A percentile compares a stretch with the other conserved stretches of the same genome.
Conservation (phyloP, 1,140 invertebrate species). For the Aphaenogaster floridana region DNA sequence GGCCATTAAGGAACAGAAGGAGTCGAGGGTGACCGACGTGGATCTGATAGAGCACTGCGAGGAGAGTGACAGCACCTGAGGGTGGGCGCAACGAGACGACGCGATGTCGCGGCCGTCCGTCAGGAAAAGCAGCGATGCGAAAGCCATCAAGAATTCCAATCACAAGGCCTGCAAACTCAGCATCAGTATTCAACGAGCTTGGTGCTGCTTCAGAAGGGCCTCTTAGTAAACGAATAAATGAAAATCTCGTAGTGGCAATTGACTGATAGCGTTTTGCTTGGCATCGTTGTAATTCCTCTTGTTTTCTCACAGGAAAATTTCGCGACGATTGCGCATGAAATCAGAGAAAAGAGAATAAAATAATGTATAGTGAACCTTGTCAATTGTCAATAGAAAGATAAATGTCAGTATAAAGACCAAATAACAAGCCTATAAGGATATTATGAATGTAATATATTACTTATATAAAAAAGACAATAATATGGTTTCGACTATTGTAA, state of each 20-base stretch:
- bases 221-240: conserved; percentile 80
- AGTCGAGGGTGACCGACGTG: conserved; percentile 74
- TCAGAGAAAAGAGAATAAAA: background rate
- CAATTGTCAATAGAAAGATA: background rate
- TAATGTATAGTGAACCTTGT: background rate
- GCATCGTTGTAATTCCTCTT: background rate
- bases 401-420: no score
- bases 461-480: no score
- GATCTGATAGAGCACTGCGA: conserved; percentile 83
- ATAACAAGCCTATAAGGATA: no score
- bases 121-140: conserved; percentile 72
- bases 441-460: no score
- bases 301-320: background rate
- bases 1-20: conserved; percentile 64
- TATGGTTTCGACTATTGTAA: no score
- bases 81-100: conserved; percentile 77
- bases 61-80: conserved; percentile 81
- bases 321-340: background rate
- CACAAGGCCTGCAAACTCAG: conserved; percentile 77
- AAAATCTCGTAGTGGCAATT: background rate
- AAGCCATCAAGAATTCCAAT: conserved; percentile 77
- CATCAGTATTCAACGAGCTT: conserved; percentile 86
- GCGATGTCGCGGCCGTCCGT: conserved; percentile 64
- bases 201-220: conserved; percentile 86
- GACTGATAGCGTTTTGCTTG: background rate